phyloP scores from a whole-genome alignment of 2,797 vertebrate genomes.

The Sternarchorhynchus goeldii region DNA sequence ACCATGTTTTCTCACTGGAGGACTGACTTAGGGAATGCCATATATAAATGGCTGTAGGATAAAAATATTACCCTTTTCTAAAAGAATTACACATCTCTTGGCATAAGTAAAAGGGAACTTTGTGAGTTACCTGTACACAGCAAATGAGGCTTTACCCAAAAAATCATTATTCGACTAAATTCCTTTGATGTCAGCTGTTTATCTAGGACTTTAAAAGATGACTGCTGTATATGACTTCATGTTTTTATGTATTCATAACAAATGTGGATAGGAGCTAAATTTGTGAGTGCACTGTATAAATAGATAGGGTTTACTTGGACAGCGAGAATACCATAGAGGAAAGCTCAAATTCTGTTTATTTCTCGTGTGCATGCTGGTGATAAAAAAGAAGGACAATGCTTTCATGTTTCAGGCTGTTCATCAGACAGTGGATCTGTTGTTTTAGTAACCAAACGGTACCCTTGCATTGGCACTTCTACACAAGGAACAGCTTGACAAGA shows the following conservation, averaged over 20 bases:
- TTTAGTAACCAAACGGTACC: neutral
- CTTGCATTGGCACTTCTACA: conserved; percentile 2
- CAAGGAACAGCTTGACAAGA: conserved; percentile 9
- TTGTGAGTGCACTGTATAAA: neutral
- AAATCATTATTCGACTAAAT: too few relatives aligned
- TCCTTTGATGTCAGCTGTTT: too few relatives aligned
- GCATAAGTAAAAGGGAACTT: too few relatives aligned
- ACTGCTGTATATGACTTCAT: too few relatives aligned
- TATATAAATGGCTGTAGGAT: too few relatives aligned
- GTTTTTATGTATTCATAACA: too few relatives aligned
- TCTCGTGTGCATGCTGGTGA: neutral
- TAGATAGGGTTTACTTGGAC: neutral
- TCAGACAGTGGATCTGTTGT: neutral
- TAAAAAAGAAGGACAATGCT: neutral
- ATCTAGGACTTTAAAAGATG: too few relatives aligned
- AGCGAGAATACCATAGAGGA: neutral
- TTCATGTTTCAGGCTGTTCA: neutral
- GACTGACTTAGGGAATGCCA: neutral
- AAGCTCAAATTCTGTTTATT: neutral
- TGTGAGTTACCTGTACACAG: too few relatives aligned
- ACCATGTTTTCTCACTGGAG: neutral
- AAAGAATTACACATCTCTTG: too few relatives aligned
- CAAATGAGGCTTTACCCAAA: too few relatives aligned
- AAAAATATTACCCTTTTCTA: too few relatives aligned
- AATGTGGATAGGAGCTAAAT: too few relatives aligned